Evolutionary conservation across 92 coral and sea anemone species (phyloP).

Genomic region (Galaxea fascicularis): DNA sequence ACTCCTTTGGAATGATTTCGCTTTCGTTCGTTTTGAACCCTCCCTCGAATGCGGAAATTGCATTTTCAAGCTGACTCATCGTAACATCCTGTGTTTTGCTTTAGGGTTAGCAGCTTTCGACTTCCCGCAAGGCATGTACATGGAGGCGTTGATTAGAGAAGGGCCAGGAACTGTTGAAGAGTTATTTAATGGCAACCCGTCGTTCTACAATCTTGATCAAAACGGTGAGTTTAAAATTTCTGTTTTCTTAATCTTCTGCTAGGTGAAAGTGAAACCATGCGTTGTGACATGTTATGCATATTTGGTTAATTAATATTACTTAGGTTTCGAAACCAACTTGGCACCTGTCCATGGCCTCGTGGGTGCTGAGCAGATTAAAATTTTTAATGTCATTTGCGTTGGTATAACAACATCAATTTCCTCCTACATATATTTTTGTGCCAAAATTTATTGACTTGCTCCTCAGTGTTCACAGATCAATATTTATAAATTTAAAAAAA

Average conservation of each 20-base stretch:
- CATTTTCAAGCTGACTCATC: neutral
- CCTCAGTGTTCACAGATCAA: neutral
- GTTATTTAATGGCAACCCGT: neutral
- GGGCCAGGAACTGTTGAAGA: conserved; percentile 12
- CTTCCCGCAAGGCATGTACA: neutral
- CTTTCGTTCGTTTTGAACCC: neutral
- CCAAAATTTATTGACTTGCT: neutral
- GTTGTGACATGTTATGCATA: neutral
- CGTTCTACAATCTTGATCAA: neutral
- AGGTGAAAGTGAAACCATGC: neutral
- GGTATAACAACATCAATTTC: neutral
- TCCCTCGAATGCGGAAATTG: conserved; percentile 38
- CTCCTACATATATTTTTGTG: neutral
- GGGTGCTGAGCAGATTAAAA: neutral
- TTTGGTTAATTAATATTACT: neutral
- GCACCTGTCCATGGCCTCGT: conserved; percentile 5
- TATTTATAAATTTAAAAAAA: neutral
- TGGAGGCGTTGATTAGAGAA: neutral
- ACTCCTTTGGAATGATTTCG: neutral
- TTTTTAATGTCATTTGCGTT: neutral
- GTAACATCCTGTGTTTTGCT: neutral
- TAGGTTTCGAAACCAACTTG: conserved; percentile 31
- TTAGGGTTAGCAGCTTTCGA: conserved; percentile 11
- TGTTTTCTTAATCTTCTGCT: neutral
- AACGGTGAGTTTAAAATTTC: neutral